phyloP scores from a whole-genome alignment of 1,140 invertebrate genomes.

The Diachasmimorpha longicaudata region DNA sequence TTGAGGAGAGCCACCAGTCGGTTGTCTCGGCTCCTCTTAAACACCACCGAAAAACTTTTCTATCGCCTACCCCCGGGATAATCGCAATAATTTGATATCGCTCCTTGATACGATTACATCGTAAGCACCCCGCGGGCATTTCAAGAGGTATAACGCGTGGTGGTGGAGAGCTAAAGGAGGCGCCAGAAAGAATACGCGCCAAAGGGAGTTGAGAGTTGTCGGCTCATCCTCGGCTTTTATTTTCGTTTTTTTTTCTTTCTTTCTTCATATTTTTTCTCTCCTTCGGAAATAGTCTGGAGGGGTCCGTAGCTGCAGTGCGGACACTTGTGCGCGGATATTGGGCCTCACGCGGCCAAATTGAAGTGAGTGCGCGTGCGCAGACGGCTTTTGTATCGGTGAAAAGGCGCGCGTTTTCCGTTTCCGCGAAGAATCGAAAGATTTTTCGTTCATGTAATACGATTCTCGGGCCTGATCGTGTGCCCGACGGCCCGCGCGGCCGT shows the following conservation, averaged over 20 bases:
- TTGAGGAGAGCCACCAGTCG: slow-evolving; percentile 69
- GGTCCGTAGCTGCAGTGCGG: background rate
- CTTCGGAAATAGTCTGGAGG: background rate
- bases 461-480: background rate
- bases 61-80: slow-evolving; percentile 55
- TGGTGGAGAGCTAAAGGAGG: background rate
- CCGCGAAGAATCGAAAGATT: background rate
- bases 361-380: background rate
- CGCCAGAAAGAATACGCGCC: background rate
- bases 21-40: slow-evolving; percentile 61
- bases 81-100: slow-evolving; percentile 69
- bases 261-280: background rate
- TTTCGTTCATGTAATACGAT: background rate
- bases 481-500: background rate
- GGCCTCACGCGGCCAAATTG: background rate
- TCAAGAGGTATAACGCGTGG: slow-evolving; percentile 18
- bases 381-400: background rate
- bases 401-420: background rate
- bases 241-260: background rate
- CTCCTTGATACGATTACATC: slow-evolving; percentile 62
- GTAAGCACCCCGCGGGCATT: slow-evolving; percentile 40
- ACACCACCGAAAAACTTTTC: slow-evolving; percentile 59
- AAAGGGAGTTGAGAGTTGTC: background rate
- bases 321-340: background rate
- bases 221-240: background rate